Evolutionary conservation across 2,888 invertebrate genomes (phyloP).

Genomic region (Cheilosia pagana): DNA sequence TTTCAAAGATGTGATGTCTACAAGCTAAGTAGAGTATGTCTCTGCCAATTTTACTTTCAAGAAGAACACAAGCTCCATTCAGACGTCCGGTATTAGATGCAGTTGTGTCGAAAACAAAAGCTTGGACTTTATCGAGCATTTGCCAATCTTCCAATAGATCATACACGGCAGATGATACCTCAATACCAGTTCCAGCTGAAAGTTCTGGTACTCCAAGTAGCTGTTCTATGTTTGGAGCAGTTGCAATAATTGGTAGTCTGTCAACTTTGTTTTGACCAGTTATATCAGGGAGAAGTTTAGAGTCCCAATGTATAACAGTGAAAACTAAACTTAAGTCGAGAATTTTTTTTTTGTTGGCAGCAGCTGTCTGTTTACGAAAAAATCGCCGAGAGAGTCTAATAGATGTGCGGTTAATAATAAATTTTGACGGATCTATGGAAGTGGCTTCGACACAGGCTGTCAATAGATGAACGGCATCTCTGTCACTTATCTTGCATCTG

Average conservation of each 20-base stretch:
- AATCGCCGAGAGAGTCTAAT: background rate
- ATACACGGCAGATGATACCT: slow-evolving; percentile 23
- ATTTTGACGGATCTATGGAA: no score
- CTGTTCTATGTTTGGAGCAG: slow-evolving; percentile 23
- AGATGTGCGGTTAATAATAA: no score
- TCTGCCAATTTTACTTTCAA: slow-evolving; percentile 3
- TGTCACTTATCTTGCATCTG: no score
- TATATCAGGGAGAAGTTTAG: slow-evolving; percentile 9
- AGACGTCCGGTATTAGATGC: slow-evolving; percentile 33
- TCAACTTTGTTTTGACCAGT: slow-evolving; percentile 30
- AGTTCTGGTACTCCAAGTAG: slow-evolving; percentile 33
- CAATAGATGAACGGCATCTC: no score
- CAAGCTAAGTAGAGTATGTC: no score
- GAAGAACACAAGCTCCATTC: slow-evolving; percentile 19
- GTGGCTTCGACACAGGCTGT: no score
- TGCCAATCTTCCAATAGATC: slow-evolving; percentile 31
- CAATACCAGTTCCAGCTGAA: slow-evolving; percentile 39
- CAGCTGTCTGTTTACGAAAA: slow-evolving; percentile 21
- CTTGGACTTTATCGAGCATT: slow-evolving; percentile 12
- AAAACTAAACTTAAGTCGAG: background rate
- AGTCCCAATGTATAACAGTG: slow-evolving; percentile 17
- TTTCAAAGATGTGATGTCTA: slow-evolving; percentile 1
- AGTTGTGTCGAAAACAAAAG: slow-evolving; percentile 35
- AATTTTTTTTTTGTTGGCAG: slow-evolving; percentile 11
- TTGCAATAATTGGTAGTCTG: slow-evolving; percentile 26